Evolutionary conservation across 2,113 vertebrate genomes (phyloP).

Genomic region (Pluvianellus socialis): DNA sequence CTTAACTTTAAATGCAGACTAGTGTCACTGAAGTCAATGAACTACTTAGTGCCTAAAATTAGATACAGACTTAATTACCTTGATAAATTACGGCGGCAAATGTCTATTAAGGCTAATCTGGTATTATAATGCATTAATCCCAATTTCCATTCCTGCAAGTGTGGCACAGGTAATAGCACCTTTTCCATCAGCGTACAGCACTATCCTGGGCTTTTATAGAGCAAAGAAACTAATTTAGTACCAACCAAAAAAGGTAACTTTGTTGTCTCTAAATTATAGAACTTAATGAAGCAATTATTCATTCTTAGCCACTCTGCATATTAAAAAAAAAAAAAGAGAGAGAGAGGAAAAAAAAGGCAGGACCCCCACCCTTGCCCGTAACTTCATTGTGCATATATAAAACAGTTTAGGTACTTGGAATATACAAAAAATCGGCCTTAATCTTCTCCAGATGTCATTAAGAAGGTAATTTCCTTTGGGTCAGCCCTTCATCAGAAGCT

Average conservation of each 20-base stretch:
- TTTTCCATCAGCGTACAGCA: neutral
- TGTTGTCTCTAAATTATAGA: neutral
- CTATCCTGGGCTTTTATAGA: neutral
- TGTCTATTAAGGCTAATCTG: slow-evolving; percentile 25
- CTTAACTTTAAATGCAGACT: neutral
- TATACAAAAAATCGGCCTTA: neutral
- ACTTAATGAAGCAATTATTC: neutral
- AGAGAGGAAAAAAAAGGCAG: neutral
- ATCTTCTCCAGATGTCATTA: neutral
- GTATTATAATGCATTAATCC: slow-evolving; percentile 33
- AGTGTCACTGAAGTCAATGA: neutral
- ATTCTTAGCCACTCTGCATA: neutral
- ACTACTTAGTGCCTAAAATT: slow-evolving; percentile 35
- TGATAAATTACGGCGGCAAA: neutral
- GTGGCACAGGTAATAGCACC: neutral
- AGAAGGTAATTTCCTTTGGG: neutral
- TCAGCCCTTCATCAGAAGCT: neutral
- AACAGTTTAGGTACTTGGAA: neutral
- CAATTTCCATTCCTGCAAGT: slow-evolving; percentile 1
- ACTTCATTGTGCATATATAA: neutral
- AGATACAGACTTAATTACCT: slow-evolving; percentile 17
- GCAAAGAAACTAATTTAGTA: neutral
- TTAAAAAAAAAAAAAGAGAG: neutral
- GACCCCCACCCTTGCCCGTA: neutral
- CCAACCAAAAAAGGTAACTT: neutral